phyloP scores from a whole-genome alignment of 2,888 invertebrate genomes.

The Drosophila differens region DNA sequence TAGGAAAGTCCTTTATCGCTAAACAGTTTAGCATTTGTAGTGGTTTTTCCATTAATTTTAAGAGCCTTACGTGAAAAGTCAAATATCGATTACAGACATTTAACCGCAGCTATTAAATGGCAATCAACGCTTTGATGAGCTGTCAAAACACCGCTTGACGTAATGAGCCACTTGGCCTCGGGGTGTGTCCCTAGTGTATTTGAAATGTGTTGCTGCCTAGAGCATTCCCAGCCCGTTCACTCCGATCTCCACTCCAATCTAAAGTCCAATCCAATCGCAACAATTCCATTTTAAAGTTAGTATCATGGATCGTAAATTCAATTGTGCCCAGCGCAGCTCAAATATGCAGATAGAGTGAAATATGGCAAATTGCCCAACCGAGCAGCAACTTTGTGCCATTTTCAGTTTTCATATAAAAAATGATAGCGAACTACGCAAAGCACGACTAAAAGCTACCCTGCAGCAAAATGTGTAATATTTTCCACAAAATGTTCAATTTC shows the following conservation, averaged over 20 bases:
- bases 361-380: constrained; percentile 53
- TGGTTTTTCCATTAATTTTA: constrained; percentile 53
- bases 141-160: constrained; percentile 67
- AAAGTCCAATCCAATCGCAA: constrained; percentile 8
- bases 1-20: constrained; percentile 7
- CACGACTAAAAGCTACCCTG: neutral
- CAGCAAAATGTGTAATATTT: neutral
- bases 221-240: neutral
- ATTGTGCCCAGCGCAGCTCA: constrained; percentile 37
- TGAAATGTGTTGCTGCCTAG: neutral
- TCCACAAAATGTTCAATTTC: neutral
- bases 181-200: constrained; percentile 14
- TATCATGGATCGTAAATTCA: constrained; percentile 56
- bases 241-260: neutral
- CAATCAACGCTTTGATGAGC: constrained; percentile 73
- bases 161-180: constrained; percentile 37
- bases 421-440: neutral
- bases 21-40: constrained; percentile 46
- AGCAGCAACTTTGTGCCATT: constrained; percentile 57
- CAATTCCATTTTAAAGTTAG: constrained; percentile 41
- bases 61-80: constrained; percentile 47
- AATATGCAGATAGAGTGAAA: constrained; percentile 53
- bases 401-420: constrained; percentile 57
- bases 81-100: constrained; percentile 68
- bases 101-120: constrained; percentile 63